A percentile compares a stretch with the other conserved stretches of the same genome.
Evolutionary conservation across 2,113 vertebrate genomes (phyloP).

Genomic region (Carassius gibelio): DNA sequence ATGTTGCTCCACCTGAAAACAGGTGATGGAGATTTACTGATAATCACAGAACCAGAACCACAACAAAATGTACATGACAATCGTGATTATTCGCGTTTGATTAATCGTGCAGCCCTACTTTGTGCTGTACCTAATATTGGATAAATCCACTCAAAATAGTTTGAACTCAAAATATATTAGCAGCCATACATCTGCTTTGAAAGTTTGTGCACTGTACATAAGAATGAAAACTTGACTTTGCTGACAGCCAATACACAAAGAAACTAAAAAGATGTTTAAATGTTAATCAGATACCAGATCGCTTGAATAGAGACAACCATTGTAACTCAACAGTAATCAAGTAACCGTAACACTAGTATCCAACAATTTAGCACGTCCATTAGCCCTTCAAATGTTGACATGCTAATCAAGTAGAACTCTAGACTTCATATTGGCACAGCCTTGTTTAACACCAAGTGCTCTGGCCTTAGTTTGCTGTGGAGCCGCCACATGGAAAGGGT

Average conservation of each 20-base stretch:
- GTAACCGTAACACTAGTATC: background rate
- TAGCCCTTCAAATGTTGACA: constrained; percentile 26
- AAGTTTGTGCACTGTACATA: background rate
- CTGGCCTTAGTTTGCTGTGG: constrained; percentile 14
- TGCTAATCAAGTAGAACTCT: constrained; percentile 43
- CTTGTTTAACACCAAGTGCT: constrained; percentile 32
- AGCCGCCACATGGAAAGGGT: constrained; percentile 26
- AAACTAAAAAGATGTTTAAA: constrained; percentile 25
- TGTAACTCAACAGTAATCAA: constrained; percentile 15
- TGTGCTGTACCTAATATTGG: background rate
- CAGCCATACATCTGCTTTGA: background rate
- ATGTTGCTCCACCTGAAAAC: too few relatives aligned
- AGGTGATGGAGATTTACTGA: too few relatives aligned
- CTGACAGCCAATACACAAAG: background rate
- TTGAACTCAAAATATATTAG: background rate
- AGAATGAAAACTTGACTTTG: background rate
- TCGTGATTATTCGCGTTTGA: too few relatives aligned
- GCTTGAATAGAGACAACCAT: background rate
- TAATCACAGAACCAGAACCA: too few relatives aligned
- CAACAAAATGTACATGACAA: too few relatives aligned
- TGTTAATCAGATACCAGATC: background rate
- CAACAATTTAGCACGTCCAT: constrained; percentile 13
- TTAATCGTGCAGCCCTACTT: too few relatives aligned
- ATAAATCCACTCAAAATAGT: background rate
- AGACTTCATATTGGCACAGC: constrained; percentile 34